Conservation (phyloP, 2,888 invertebrate species). For the Bellardia pandia region DNA sequence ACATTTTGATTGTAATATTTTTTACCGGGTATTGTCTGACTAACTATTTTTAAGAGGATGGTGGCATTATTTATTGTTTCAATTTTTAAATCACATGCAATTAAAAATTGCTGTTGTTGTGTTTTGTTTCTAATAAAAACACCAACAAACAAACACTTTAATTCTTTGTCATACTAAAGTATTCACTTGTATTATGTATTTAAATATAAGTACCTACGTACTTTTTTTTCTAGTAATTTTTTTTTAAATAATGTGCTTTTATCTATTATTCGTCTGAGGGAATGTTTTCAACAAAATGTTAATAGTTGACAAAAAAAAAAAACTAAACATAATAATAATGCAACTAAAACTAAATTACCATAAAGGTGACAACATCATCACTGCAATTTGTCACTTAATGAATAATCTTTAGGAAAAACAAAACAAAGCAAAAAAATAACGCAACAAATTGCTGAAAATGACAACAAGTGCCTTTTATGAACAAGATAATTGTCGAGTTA, state of each 20-base stretch:
- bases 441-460: background rate
- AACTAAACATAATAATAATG: slow-evolving; percentile 27
- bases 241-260: background rate
- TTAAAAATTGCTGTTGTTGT: slow-evolving; percentile 35
- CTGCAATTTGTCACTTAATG: slow-evolving; percentile 68
- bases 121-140: slow-evolving; percentile 7
- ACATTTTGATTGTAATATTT: background rate
- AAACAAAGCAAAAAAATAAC: slow-evolving; percentile 21
- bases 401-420: slow-evolving; percentile 44
- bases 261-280: slow-evolving; percentile 8
- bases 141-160: slow-evolving; percentile 1
- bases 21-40: background rate
- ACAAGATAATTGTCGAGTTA: background rate
- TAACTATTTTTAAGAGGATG: slow-evolving; percentile 18
- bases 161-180: slow-evolving; percentile 14
- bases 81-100: slow-evolving; percentile 53
- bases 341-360: slow-evolving; percentile 53
- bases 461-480: background rate
- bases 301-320: slow-evolving; percentile 1
- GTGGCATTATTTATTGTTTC: slow-evolving; percentile 49
- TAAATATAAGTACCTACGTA: background rate
- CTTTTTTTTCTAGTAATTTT: slow-evolving; percentile 12
- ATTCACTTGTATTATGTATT: background rate
- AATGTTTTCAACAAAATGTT: background rate
- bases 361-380: slow-evolving; percentile 69